Base-by-base conservation (phyloP, 2,888 invertebrate genomes). In the Meiosimyza decipiens region DNA sequence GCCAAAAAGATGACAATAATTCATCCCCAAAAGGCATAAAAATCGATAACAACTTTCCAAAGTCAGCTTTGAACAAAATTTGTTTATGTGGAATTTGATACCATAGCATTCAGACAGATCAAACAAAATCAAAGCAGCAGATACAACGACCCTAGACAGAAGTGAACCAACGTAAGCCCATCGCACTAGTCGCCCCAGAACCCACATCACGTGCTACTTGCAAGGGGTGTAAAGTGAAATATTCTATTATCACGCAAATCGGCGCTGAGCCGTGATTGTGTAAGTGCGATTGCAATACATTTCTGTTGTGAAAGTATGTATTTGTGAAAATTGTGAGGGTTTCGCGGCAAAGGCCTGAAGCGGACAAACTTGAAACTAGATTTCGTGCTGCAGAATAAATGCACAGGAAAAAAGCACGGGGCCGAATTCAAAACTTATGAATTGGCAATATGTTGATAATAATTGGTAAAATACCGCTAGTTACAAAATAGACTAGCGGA, bases 201-300 rank as follows among this genome's bases (percentile, higher is more conserved):
- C 63, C 15, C 22, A 52, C 22, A 51, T 28, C 65, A 52, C 65
- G 67, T 40, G 51, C 67, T 47, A 6, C 55, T 40, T 52, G 55
- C 47, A 40, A 15, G 13, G 63, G 60, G 50, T 60, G 57, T 47
- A 40, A 70, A 60, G 28, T 54, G 71, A 82, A 79, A 82, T 82
- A 77, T 81, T 74, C 77, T 65, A 59, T 78, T 82, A 80, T 79
- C 82, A 82, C 82, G 82, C 82, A 76, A 82, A 62, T 59, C 54
- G 65, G 70, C 51, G 28, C 51, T 59, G 28, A 59, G 59, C 47
- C 16, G 40, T 55, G 16, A 9, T 55, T 55, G 55, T 40, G 40
- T 40, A 40, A 40, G 40, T 40, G 40, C 40, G 40, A 40, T 40
- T 40, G 9, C 9, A 9, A 40, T 40, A 40, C 59, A 11, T 16